Conservation (phyloP, 2,888 invertebrate species). For the Drosophila neutralis region DNA sequence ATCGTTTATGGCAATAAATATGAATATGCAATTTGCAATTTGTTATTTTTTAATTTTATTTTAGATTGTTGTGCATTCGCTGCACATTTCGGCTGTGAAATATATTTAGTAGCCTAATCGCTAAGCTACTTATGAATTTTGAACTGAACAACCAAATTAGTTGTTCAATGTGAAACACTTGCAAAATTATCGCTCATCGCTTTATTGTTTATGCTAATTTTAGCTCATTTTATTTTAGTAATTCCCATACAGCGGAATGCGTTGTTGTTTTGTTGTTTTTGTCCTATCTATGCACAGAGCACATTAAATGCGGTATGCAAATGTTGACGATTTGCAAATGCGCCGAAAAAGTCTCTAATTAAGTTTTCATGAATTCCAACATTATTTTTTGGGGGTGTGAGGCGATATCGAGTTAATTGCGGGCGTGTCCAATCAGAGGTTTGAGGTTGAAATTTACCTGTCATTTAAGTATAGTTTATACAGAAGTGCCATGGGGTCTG, state of each 20-base stretch:
- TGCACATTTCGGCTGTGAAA: slow-evolving; percentile 59
- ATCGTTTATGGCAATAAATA: slow-evolving; percentile 13
- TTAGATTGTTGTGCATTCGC: neutral
- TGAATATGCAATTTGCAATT: slow-evolving; percentile 41
- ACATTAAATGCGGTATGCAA: slow-evolving; percentile 76
- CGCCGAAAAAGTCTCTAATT: slow-evolving; percentile 70
- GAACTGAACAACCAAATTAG: slow-evolving; percentile 62
- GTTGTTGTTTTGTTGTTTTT: slow-evolving; percentile 50
- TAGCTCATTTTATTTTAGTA: slow-evolving; percentile 73
- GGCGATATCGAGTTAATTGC: slow-evolving; percentile 53
- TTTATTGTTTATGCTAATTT: slow-evolving; percentile 78
- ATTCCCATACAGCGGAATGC: slow-evolving; percentile 38
- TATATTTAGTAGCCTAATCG: slow-evolving; percentile 13
- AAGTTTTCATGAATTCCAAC: slow-evolving; percentile 72
- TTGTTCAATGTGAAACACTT: slow-evolving; percentile 59
- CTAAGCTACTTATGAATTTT: slow-evolving; percentile 57
- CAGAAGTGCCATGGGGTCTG: neutral
- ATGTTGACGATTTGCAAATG: slow-evolving; percentile 61
- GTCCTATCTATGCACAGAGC: slow-evolving; percentile 58
- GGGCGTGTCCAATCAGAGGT: slow-evolving; percentile 13
- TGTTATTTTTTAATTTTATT: slow-evolving; percentile 54
- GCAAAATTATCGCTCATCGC: slow-evolving; percentile 72
- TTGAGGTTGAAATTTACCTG: slow-evolving; percentile 20
- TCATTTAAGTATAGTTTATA: slow-evolving; percentile 8
- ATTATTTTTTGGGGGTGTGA: slow-evolving; percentile 35